Percentiles rank a stretch among this genome's conserved stretches.
phyloP scores from a whole-genome alignment of 2,888 invertebrate species.

The Caenorhabditis angaria region DNA sequence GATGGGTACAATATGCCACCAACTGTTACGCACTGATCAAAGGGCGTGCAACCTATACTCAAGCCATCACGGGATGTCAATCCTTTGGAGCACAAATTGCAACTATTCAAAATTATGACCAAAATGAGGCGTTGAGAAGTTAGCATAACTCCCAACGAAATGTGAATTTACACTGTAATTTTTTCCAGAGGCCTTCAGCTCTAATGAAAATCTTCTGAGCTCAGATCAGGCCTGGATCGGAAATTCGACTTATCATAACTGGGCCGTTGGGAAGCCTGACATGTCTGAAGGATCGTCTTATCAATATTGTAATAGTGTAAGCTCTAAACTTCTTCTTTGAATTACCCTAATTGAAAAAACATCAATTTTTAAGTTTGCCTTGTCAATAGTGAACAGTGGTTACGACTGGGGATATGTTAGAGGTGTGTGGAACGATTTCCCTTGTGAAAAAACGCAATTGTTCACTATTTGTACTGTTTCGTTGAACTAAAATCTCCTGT shows the following conservation, averaged over 20 bases:
- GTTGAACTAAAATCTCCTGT: neutral
- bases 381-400: slow-evolving; percentile 8
- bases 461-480: neutral
- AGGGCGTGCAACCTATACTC: neutral
- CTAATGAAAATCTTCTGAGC: neutral
- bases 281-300: neutral
- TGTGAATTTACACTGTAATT: neutral
- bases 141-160: neutral
- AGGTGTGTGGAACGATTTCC: slow-evolving; percentile 13
- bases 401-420: neutral
- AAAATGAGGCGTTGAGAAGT: slow-evolving; percentile 8
- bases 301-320: slow-evolving; percentile 2
- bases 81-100: neutral
- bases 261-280: neutral
- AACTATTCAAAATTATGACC: neutral
- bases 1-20: neutral
- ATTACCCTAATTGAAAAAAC: neutral
- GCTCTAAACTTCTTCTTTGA: no score
- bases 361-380: slow-evolving; percentile 11
- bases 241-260: neutral
- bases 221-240: slow-evolving; percentile 4
- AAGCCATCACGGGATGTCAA: neutral
- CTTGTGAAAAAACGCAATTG: slow-evolving; percentile 5
- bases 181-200: slow-evolving; percentile 4
- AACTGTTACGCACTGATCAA: neutral